Evolutionary conservation across 2,888 invertebrate genomes (phyloP), one percentile per base, ranked within the genome.

Genomic region (Fissipunctia ypsillon): DNA sequence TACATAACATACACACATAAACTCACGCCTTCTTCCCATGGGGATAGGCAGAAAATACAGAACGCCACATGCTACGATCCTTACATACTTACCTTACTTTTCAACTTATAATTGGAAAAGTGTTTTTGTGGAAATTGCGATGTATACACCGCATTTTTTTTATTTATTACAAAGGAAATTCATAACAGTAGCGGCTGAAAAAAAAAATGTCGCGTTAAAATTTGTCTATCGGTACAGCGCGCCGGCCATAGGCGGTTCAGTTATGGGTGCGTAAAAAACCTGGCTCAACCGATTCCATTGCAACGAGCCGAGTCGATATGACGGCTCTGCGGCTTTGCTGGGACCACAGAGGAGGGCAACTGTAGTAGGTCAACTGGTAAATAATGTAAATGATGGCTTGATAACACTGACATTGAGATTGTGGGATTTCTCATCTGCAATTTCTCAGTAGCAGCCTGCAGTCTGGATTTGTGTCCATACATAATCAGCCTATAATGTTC

Each of bases 261-360:
- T 91, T 91, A 92, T 89, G 89, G 90, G 85, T 87, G 90, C 89
- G 90, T 89, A 88, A 91, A 85, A 93, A 91, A 89, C 87, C 84
- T 75, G 81, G 87, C 84, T 88, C 81, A 83, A 79, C 84, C 86
- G 86, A 88, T 87, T 83, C 86, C 82, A 88, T 83, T 88, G 87
- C 87, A 87, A 69, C 86, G 85, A 87, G 73, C 84, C 86, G 81
- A 83, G 81, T 79, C 88, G 90, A 91, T 90, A 90, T 90, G 87
- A 88, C 81, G 88, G 91, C 88, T 88, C 87, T 88, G 83, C 87
- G 87, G 88, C 85, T 90, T 90, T 88, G 68, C 72, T 66, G 67
- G 16, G 38, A 65, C 75, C 73, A 77, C 70, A 83, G 83, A 54
- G n/a, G 3, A 69, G 38, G 22, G n/a, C n/a, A 4, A 7, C 56